A percentile compares a stretch with the other conserved stretches of the same genome.
Conservation (phyloP, 2,888 invertebrate species). For the Drosophila rubida region DNA sequence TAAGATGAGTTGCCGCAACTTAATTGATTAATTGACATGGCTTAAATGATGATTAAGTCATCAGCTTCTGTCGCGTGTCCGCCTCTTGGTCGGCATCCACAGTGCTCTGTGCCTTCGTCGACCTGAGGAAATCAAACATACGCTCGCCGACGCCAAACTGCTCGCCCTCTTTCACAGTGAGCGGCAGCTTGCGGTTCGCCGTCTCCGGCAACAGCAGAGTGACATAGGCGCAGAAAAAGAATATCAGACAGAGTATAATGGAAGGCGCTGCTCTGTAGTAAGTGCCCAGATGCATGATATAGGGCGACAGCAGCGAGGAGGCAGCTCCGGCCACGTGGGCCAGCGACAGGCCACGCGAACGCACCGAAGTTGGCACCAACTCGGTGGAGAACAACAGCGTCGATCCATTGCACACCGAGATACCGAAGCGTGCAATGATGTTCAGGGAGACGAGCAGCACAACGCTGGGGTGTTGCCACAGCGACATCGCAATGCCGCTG, state of each 20-base stretch:
- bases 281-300: constrained; percentile 85
- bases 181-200: constrained; percentile 72
- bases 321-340: constrained; percentile 87
- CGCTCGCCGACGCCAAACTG: constrained; percentile 52
- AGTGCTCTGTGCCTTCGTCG: neutral
- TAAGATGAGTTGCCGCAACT: constrained; percentile 21
- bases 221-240: constrained; percentile 85
- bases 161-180: constrained; percentile 59
- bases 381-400: constrained; percentile 88
- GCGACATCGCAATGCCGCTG: constrained; percentile 84
- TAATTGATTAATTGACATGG: constrained; percentile 20
- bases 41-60: constrained; percentile 19
- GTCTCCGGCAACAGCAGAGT: constrained; percentile 87
- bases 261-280: constrained; percentile 85
- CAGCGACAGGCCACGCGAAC: constrained; percentile 87
- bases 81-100: constrained; percentile 15
- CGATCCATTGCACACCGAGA: constrained; percentile 87
- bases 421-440: constrained; percentile 86
- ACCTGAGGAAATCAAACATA: constrained; percentile 60
- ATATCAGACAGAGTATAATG: constrained; percentile 85
- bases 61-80: constrained; percentile 46
- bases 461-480: constrained; percentile 69
- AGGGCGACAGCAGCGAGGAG: constrained; percentile 86
- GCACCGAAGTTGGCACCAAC: constrained; percentile 87
- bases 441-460: constrained; percentile 84